Conservation (phyloP, 2,797 vertebrate genomes). For the Gallinago solitaria region DNA sequence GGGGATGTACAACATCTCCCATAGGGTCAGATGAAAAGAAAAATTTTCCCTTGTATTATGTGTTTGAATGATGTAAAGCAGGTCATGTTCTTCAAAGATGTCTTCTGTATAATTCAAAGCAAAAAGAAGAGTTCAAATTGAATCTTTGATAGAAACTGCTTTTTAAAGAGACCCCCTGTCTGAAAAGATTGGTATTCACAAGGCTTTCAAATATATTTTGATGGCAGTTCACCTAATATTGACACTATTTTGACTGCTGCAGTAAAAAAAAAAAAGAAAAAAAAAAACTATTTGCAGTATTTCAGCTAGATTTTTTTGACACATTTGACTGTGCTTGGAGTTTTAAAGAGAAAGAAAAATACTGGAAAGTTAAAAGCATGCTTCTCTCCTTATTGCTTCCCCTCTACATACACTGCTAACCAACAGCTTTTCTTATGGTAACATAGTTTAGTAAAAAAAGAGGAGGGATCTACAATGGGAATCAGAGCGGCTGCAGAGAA, state of each 20-base stretch:
- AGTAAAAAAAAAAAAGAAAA: background rate
- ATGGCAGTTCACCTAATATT: slow-evolving; percentile 53
- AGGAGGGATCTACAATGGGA: background rate
- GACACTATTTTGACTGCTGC: slow-evolving; percentile 63
- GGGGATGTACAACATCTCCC: slow-evolving; percentile 7
- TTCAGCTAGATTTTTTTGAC: slow-evolving; percentile 49
- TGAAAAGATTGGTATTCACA: slow-evolving; percentile 39
- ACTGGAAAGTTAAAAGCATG: background rate
- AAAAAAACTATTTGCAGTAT: slow-evolving; percentile 25
- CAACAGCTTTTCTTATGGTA: background rate
- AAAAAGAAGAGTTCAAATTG: slow-evolving; percentile 44
- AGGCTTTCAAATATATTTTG: slow-evolving; percentile 62
- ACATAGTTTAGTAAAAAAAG: background rate
- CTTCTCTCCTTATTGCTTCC: background rate
- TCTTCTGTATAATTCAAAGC: slow-evolving; percentile 57
- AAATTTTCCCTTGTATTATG: background rate
- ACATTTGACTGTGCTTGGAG: slow-evolving; percentile 30
- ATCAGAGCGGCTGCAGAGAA: background rate
- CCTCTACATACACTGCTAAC: background rate
- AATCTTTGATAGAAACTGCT: slow-evolving; percentile 51
- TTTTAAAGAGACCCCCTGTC: slow-evolving; percentile 41
- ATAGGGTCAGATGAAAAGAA: slow-evolving; percentile 28
- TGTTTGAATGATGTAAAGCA: slow-evolving; percentile 57
- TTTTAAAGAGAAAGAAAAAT: slow-evolving; percentile 52
- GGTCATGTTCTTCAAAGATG: slow-evolving; percentile 12